These are phyloP conservation scores for Orgyia antiqua DNA, from an alignment of 2,888 invertebrate genomes.

Conservation along the genomic window DNA sequence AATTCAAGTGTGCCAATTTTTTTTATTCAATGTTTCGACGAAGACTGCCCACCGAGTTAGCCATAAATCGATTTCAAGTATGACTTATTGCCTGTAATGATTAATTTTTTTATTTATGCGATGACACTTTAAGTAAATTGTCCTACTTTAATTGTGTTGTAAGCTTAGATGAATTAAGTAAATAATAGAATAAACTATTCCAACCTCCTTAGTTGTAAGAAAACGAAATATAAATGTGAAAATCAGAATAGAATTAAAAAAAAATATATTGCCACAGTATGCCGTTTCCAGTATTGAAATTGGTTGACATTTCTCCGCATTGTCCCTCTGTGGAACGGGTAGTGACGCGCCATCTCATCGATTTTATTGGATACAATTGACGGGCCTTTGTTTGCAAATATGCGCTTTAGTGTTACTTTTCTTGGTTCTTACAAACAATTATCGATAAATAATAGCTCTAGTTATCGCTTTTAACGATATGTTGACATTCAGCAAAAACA, in stretches of 20 bases:
- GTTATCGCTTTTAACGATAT: constrained; percentile 31
- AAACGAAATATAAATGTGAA: constrained; percentile 19
- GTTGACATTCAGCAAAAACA: too few species aligned
- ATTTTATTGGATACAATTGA: constrained; percentile 61
- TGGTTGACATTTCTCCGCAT: constrained; percentile 51
- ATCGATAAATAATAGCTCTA: constrained; percentile 34
- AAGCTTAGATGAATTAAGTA: too few species aligned
- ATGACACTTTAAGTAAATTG: constrained; percentile 24
- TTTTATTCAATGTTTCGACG: constrained; percentile 47
- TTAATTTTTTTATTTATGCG: constrained; percentile 25
- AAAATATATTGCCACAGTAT: constrained; percentile 34
- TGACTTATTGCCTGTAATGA: constrained; percentile 36
- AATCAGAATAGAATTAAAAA: constrained; percentile 23
- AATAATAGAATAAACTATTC: too few species aligned
- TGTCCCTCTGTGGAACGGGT: constrained; percentile 35
- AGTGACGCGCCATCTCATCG: constrained; percentile 52
- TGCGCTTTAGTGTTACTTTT: constrained; percentile 31
- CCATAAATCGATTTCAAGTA: constrained; percentile 19
- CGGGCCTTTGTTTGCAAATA: constrained; percentile 66
- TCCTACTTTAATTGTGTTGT: constrained; percentile 18
- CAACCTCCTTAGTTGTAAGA: too few species aligned
- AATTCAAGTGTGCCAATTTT: constrained; percentile 10
- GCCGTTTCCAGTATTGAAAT: constrained; percentile 24
- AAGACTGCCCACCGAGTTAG: constrained; percentile 48
- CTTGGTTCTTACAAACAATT: constrained; percentile 36